phyloP scores from a whole-genome alignment of 2,113 vertebrate species.

The Cheilinus undulatus region DNA sequence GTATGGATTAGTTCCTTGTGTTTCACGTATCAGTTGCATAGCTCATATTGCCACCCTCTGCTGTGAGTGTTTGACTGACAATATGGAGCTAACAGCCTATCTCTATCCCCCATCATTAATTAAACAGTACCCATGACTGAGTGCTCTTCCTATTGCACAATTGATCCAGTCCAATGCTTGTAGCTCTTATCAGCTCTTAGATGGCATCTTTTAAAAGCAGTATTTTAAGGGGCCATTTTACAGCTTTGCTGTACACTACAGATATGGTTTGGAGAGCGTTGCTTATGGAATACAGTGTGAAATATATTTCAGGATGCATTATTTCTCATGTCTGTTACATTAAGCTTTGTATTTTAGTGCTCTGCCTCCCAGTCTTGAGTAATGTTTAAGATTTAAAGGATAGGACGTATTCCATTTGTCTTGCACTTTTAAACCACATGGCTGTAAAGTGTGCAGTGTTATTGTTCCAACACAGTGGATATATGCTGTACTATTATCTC shows the following conservation, averaged over 20 bases:
- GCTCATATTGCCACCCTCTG: slow-evolving; percentile 74
- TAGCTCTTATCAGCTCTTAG: slow-evolving; percentile 73
- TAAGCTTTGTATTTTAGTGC: slow-evolving; percentile 8
- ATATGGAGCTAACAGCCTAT: slow-evolving; percentile 77
- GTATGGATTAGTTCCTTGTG: slow-evolving; percentile 67
- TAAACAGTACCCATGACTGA: slow-evolving; percentile 78
- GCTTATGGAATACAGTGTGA: slow-evolving; percentile 18
- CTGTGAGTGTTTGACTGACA: slow-evolving; percentile 76
- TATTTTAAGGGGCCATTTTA: slow-evolving; percentile 66
- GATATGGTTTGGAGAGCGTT: slow-evolving; percentile 45
- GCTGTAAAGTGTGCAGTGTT: slow-evolving; percentile 6
- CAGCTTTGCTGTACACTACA: slow-evolving; percentile 50
- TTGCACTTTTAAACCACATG: slow-evolving; percentile 10
- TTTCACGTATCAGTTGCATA: slow-evolving; percentile 75
- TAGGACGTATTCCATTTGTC: slow-evolving; percentile 16
- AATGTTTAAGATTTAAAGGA: slow-evolving; percentile 12
- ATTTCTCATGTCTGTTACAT: slow-evolving; percentile 11
- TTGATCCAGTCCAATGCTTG: slow-evolving; percentile 76
- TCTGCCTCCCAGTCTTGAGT: slow-evolving; percentile 13
- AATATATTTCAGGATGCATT: slow-evolving; percentile 22
- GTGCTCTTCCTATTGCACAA: slow-evolving; percentile 74
- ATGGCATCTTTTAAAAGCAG: slow-evolving; percentile 66
- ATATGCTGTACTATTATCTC: not conserved
- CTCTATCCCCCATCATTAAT: slow-evolving; percentile 81
- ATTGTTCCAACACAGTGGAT: slow-evolving; percentile 8